Base-by-base conservation (phyloP, 2,113 vertebrate species). In the Chloropsis hardwickii region DNA sequence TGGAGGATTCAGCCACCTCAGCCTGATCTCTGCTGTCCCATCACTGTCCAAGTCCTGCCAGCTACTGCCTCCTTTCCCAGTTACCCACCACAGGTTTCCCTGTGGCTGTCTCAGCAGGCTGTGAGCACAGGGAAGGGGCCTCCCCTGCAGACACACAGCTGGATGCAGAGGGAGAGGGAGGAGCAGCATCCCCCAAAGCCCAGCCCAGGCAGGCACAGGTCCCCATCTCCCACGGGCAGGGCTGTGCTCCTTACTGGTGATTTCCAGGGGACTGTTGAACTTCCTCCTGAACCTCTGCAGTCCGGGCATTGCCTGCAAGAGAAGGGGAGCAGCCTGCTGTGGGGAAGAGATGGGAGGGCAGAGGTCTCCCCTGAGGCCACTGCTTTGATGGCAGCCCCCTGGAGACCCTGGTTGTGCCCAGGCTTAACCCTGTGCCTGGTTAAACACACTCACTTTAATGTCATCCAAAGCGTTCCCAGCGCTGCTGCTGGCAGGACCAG, bases 271-370 rank as follows among this genome's bases (percentile, higher is more conserved):
- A 13, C 80, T n/a, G 71, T 93, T 91, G 90, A 97, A 90, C 87
- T 97, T 97, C 78, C 45, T 95, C 77, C 90, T 96, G 47, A 96
- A 94, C 15, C 84, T 82, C 61, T 73, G 82, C 19, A 94, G 86
- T 51, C 39, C 20, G 0, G 94, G 77, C 39, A 62, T 81, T 0
- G 22, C 95, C 96, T 97, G 82, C 48, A 89, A 94, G 86, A 94
- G 65, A 95, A 54, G 33, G 17, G n/a, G 45, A 94, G 19, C 56
- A 78, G 51, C 19, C 54, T 80, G 62, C 35, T 4, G 13, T 40
- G 33, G 48, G 51, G 13, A 89, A 78, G 27, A 47, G 37, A 4
- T 11, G 28, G 45, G 19, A 73, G 14, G 37, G 65, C 42, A 66
- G 29, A 70, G 62, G 18, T 48, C 6, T 14, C 15, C 23, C 14